Base-by-base conservation (phyloP, 1,140 invertebrate species). In the Lordiphosa collinella region DNA sequence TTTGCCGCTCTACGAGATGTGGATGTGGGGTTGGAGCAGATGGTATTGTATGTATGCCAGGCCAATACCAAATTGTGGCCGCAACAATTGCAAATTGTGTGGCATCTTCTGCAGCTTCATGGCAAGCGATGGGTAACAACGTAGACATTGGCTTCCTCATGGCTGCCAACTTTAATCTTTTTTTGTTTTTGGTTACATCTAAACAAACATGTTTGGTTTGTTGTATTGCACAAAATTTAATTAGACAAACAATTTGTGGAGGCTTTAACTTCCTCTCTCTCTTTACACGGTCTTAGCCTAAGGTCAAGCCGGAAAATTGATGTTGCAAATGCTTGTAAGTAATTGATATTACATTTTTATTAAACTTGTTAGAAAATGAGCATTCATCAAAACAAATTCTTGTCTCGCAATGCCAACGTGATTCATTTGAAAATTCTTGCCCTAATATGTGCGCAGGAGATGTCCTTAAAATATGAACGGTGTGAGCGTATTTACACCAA, bases 1-100 rank as follows among this genome's bases (percentile, higher is more conserved):
- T 56, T 56, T 62, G 36, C 18, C 37, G 29, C 36, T 38, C 22
- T 25, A 37, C 35, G 13, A 37, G 35, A 7, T 37, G 12, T 11
- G 18, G 13, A 44, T 22, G 6, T 25, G 41, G 22, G 18, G 31
- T 22, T 65, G 64, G 44, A 64, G 67, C 32, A 38, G 48, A 49
- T 67, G 52, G 10, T 18, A 48, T 5, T 69, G 67, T 46, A 73
- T 60, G 72, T 74, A 58, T 69, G 75, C 76, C 64, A 58, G 37
- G 63, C 61, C 75, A 76, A 55, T 13, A 40, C 48, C 41, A 55
- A 79, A 79, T 80, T 79, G 75, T 65, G 70, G 65, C 60, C 60
- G 72, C 76, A 80, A 75, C 76, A 80, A 82, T 80, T 62, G 78
- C 76, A 80, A 75, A 80, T 80, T 80, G 75, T 82, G 76, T 64